Conservation (phyloP, 2,113 vertebrate species). For the Mugil cephalus region DNA sequence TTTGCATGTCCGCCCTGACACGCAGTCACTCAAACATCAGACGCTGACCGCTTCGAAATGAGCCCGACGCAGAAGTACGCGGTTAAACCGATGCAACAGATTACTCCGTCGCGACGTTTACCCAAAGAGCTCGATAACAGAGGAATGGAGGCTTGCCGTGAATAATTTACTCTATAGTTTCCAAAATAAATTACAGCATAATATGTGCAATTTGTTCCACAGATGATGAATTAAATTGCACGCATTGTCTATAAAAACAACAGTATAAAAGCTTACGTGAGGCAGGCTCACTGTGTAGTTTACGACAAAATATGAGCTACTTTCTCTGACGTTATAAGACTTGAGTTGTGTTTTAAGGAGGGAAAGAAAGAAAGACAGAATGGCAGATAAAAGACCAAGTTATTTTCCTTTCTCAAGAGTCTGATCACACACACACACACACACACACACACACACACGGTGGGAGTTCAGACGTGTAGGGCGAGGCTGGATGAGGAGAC, state of each 20-base stretch:
- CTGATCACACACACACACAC: slow-evolving; percentile 12
- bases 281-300: neutral
- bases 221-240: neutral
- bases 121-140: neutral
- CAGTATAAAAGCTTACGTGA: neutral
- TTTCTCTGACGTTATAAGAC: too few relatives aligned
- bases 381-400: too few relatives aligned
- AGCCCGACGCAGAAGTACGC: slow-evolving; percentile 29
- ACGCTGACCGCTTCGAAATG: slow-evolving; percentile 20
- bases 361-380: too few relatives aligned
- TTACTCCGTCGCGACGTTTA: slow-evolving; percentile 12
- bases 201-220: neutral
- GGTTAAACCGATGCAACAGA: neutral
- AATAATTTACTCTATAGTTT: neutral
- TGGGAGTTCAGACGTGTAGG: slow-evolving; percentile 30
- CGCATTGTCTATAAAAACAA: neutral
- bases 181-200: neutral
- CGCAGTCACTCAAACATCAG: slow-evolving; percentile 53
- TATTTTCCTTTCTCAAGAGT: slow-evolving; percentile 24
- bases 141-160: neutral
- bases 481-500: slow-evolving; percentile 25
- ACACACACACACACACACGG: slow-evolving; percentile 1
- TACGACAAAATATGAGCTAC: neutral
- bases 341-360: neutral
- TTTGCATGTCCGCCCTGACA: slow-evolving; percentile 66